These are phyloP conservation scores for Baccha elongata DNA, from an alignment of 2,888 invertebrate genomes.

Conservation along the genomic window DNA sequence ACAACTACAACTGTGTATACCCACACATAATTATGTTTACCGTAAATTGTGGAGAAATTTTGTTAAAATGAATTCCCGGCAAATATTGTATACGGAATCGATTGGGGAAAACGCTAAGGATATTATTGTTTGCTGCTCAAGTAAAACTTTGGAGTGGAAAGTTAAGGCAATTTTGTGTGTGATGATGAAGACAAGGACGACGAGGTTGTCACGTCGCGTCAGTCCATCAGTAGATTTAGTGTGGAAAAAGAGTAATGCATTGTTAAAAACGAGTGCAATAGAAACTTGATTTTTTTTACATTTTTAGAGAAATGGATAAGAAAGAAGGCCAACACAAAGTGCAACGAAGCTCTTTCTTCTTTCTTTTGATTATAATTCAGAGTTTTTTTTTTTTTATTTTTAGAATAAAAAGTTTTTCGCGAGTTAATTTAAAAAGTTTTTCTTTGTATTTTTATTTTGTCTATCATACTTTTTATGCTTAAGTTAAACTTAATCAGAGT, in stretches of 20 bases:
- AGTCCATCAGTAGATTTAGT: neutral
- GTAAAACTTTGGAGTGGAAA: constrained; percentile 44
- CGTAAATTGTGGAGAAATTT: constrained; percentile 1
- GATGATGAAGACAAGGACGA: constrained; percentile 14
- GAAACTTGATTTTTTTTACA: constrained; percentile 1
- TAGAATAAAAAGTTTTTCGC: constrained; percentile 15
- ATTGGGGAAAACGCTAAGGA: constrained; percentile 39
- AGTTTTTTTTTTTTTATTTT: neutral
- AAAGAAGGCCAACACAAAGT: constrained; percentile 29
- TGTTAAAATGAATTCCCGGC: constrained; percentile 27
- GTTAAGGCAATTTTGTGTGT: constrained; percentile 59
- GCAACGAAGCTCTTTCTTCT: constrained; percentile 18
- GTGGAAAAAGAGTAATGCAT: neutral
- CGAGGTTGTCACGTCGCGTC: neutral
- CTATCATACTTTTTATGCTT: constrained; percentile 2
- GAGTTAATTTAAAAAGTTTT: constrained; percentile 67
- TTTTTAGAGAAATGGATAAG: neutral
- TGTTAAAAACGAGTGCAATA: neutral
- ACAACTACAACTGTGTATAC: neutral
- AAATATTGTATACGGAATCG: constrained; percentile 53
- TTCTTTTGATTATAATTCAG: constrained; percentile 13
- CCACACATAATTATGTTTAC: neutral
- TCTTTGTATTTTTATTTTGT: neutral
- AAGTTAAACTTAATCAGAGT: constrained; percentile 58
- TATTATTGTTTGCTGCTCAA: constrained; percentile 53